Evolutionary conservation across 92 coral and sea anemone genomes (phyloP), one percentile per base, ranked within the genome.

Genomic region (Phymanthus crucifer): DNA sequence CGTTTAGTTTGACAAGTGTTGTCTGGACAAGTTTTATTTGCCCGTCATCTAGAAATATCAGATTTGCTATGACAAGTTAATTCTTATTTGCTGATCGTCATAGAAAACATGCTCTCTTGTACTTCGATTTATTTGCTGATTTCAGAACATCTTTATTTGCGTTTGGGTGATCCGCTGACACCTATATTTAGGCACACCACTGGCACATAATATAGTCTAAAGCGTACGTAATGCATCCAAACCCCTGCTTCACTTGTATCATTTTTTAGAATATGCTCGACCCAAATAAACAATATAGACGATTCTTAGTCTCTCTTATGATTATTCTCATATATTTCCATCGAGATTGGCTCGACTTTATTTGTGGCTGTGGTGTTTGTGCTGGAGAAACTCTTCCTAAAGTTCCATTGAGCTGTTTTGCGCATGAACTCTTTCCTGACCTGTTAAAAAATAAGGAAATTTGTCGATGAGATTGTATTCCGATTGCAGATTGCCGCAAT

Each of bases 351-450:
- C n/a, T 71, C 75, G n/a, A 82, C 75, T 43, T 40, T 73, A 66
- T 86, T 83, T 14, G 84, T 37, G 23, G 81, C 67, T 64, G 65
- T 26, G 54, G 72, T 37, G 21, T 37, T 61, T 24, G 66, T 77
- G 58, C 74, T 83, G 27, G 91, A 78, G 19, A 79, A 33, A 37
- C 64, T 83, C 56, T 76, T 73, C 72, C 40, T 78, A 17, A 83
- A 47, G 71, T 54, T 64, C 81, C 86, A 80, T 32, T 83, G 85
- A 8, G 87, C 85, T 26, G 88, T 83, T 71, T 87, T 87, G 48
- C 91, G 82, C 23, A 83, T 76, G 66, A 87, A 87, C 47, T 87
- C 91, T 32, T 73, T 80, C 21, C 91, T 82, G 1, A 87, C 91
- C 91, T 83, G 33, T 9, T 0, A 57, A 35, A 2, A 3, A 35